Percentiles rank a stretch among this genome's conserved stretches.
Conservation (phyloP, 1,140 invertebrate genomes). For the Calliopsis andreniformis region DNA sequence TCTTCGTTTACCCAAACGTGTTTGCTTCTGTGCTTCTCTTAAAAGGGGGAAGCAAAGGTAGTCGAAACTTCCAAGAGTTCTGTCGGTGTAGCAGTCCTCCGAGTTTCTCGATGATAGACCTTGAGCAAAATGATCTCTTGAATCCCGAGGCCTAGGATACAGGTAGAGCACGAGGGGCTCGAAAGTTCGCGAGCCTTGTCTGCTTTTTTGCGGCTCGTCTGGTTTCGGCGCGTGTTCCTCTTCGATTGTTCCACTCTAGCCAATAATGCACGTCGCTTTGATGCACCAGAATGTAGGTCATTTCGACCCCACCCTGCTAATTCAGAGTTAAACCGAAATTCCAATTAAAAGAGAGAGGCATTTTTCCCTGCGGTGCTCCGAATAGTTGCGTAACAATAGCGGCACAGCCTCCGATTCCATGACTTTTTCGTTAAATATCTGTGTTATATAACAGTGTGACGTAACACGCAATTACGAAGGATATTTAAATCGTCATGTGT, state of each 20-base stretch:
- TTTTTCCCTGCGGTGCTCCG: neutral
- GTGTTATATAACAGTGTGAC: conserved; percentile 36
- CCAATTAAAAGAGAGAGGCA: neutral
- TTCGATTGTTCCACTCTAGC: neutral
- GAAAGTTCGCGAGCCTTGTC: conserved; percentile 37
- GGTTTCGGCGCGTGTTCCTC: neutral
- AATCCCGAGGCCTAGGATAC: too few species aligned
- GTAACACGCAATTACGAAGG: conserved; percentile 20
- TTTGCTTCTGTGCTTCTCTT: too few species aligned
- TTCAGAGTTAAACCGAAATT: neutral
- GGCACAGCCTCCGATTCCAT: conserved; percentile 29
- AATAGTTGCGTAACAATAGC: conserved; percentile 45
- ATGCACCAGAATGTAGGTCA: conserved; percentile 1
- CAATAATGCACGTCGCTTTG: neutral
- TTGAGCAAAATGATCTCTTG: conserved; percentile 56
- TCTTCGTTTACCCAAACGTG: too few species aligned
- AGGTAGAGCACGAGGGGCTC: too few species aligned
- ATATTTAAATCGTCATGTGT: conserved; percentile 40
- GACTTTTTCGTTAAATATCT: conserved; percentile 10
- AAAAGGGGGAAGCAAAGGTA: neutral
- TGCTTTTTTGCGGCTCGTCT: neutral
- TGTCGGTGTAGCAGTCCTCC: neutral
- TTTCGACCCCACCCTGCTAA: neutral
- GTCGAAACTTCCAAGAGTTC: too few species aligned
- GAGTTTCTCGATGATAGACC: conserved; percentile 34